Evolutionary conservation across 2,888 invertebrate species (phyloP).

Genomic region (Dynastes grantii): DNA sequence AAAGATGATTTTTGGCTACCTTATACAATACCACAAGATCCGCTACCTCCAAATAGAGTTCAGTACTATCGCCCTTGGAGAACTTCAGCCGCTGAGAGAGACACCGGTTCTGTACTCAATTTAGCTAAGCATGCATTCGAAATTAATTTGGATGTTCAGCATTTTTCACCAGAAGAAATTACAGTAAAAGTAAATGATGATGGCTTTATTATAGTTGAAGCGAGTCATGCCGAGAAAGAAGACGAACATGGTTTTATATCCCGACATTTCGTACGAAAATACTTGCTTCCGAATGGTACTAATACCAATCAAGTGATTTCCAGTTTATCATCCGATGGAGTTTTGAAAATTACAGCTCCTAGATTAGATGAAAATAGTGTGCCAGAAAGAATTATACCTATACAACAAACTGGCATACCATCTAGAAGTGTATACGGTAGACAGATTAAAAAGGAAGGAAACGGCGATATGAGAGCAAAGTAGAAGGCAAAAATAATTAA

Average conservation of each 20-base stretch:
- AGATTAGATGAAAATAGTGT: constrained; percentile 12
- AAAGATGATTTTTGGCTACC: constrained; percentile 28
- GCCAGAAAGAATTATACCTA: constrained; percentile 27
- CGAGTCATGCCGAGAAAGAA: constrained; percentile 33
- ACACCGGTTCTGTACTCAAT: neutral
- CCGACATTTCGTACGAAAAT: constrained; percentile 46
- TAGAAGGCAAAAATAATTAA: neutral
- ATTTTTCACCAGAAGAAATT: constrained; percentile 48
- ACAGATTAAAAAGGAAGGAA: neutral
- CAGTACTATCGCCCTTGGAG: constrained; percentile 24
- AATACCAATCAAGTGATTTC: constrained; percentile 32
- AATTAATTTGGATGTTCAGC: constrained; percentile 41
- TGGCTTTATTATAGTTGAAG: constrained; percentile 39
- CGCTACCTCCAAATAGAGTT: neutral
- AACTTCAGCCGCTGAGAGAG: constrained; percentile 4
- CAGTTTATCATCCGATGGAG: constrained; percentile 39
- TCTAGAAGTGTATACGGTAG: neutral
- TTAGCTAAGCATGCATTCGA: constrained; percentile 17
- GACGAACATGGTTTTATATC: constrained; percentile 45
- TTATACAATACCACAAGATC: neutral
- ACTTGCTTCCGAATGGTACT: constrained; percentile 30
- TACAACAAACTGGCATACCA: constrained; percentile 27
- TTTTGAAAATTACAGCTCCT: constrained; percentile 44
- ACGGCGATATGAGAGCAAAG: neutral
- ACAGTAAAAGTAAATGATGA: constrained; percentile 41